Evolutionary conservation across 1,140 invertebrate species (phyloP).

Genomic region (Procambarus clarkii): DNA sequence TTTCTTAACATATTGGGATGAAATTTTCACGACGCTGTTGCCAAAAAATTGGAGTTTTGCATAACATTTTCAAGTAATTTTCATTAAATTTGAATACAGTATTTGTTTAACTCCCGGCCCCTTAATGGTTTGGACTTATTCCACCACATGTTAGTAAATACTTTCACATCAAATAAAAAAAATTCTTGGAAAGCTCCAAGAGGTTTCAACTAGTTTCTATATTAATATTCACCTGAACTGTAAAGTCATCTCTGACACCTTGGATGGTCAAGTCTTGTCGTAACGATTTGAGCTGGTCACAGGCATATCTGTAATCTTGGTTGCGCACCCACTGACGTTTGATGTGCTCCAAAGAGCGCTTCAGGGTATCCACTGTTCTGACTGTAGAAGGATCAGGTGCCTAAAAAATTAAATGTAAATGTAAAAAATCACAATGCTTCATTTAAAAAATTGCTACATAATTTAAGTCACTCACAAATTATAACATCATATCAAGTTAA

Average conservation of each 20-base stretch:
- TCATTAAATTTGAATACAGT: too few relatives aligned
- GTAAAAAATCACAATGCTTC: neutral
- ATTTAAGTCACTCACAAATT: too few relatives aligned
- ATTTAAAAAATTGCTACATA: neutral
- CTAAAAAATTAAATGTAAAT: slow-evolving; percentile 76
- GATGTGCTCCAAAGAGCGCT: slow-evolving; percentile 90
- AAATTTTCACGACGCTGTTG: too few relatives aligned
- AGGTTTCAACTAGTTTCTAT: neutral
- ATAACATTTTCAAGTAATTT: too few relatives aligned
- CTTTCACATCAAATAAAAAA: too few relatives aligned
- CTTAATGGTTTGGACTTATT: too few relatives aligned
- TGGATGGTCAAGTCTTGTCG: slow-evolving; percentile 98
- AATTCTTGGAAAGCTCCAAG: too few relatives aligned
- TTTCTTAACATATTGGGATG: too few relatives aligned
- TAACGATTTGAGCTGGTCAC: slow-evolving; percentile 98
- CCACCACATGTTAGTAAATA: too few relatives aligned
- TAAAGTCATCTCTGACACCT: slow-evolving; percentile 94
- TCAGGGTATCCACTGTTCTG: slow-evolving; percentile 89
- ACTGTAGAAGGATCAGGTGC: slow-evolving; percentile 94
- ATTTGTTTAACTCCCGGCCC: too few relatives aligned
- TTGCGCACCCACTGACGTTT: slow-evolving; percentile 92
- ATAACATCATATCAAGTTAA: too few relatives aligned
- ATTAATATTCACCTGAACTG: slow-evolving; percentile 80
- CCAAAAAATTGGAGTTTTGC: too few relatives aligned
- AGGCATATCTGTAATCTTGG: slow-evolving; percentile 96